Evolutionary conservation across 2,113 vertebrate genomes (phyloP), one percentile per base, ranked within the genome.

Genomic region (Pedetes capensis): DNA sequence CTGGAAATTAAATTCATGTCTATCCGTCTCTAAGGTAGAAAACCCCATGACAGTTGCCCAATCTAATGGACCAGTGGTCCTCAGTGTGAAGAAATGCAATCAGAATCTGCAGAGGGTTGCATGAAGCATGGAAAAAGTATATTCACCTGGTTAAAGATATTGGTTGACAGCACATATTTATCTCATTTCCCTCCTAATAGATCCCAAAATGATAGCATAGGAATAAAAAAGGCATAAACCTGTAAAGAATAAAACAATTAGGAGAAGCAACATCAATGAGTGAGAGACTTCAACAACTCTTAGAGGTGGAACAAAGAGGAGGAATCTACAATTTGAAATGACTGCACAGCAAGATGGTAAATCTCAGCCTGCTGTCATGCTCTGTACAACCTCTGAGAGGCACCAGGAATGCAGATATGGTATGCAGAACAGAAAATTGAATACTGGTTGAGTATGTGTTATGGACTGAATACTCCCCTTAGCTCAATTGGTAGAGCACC

Each of bases 151-250:
- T 76, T 85, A 80, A 95, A 64, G 22, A 82, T 80, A 29, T 47
- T 76, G 29, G 37, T 72, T 92, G 68, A 89, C 47, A 89, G 44
- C 18, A 85, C 14, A 25, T 91, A 88, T 80, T 88, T 89, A n/a
- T 87, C 74, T 92, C 74, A 25, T n/a, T 82, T 64, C 20, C 42
- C 23, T 87, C 27, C n/a, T 25, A 94, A 42, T 25, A 27, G 32
- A 39, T 83, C 37, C 37, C 42, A 94, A 79, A 94, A 87, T 53
- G 10, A 78, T 17, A 87, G 17, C 44, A 87, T 93, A 68, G 27
- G 29, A 72, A 84, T 61, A 74, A 57, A 74, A 57, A 79, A 34
- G 47, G 29, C 5, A 81, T 64, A 75, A 71, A 66, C 11, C 42
- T 47, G 32, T 32, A 76, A 91, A 55, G 16, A 51, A 9, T 32